A percentile compares a stretch with the other conserved stretches of the same genome.
phyloP scores from a whole-genome alignment of 2,888 invertebrate genomes.

The Automeris io region DNA sequence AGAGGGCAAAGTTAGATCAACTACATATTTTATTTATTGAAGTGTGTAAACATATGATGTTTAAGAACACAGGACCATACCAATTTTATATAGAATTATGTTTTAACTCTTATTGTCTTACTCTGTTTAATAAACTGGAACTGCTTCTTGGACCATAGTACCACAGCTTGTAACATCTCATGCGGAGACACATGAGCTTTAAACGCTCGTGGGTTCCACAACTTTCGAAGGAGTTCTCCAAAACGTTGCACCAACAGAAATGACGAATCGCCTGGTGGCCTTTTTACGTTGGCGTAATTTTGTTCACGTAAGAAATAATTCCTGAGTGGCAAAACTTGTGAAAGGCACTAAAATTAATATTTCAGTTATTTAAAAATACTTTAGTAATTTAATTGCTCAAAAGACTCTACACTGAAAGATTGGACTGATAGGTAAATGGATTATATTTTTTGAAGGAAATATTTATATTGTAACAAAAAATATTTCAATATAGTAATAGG shows the following conservation, averaged over 20 bases:
- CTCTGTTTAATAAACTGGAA: constrained; percentile 99
- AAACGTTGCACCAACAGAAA: constrained; percentile 94
- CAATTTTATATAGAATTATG: no score
- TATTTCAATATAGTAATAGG: no score
- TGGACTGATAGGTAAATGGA: no score
- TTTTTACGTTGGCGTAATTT: constrained; percentile 91
- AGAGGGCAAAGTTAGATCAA: no score
- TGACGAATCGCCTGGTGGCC: constrained; percentile 97
- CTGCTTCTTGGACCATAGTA: constrained; percentile 96
- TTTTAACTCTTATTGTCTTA: no score
- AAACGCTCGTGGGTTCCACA: constrained; percentile 99
- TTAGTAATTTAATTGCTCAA: no score
- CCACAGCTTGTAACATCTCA: constrained; percentile 99
- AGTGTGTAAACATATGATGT: no score
- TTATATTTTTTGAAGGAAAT: no score
- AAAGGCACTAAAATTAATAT: constrained; percentile 88
- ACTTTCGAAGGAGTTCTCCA: constrained; percentile 96
- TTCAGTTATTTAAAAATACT: no score
- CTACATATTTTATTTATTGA: no score
- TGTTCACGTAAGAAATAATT: constrained; percentile 97
- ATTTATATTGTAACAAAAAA: background rate
- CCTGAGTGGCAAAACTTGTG: constrained; percentile 95
- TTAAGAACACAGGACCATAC: no score
- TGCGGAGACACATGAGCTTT: constrained; percentile 99
- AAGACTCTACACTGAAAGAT: no score